phyloP scores from a whole-genome alignment of 2,888 invertebrate genomes.

The Eulithis prunata region DNA sequence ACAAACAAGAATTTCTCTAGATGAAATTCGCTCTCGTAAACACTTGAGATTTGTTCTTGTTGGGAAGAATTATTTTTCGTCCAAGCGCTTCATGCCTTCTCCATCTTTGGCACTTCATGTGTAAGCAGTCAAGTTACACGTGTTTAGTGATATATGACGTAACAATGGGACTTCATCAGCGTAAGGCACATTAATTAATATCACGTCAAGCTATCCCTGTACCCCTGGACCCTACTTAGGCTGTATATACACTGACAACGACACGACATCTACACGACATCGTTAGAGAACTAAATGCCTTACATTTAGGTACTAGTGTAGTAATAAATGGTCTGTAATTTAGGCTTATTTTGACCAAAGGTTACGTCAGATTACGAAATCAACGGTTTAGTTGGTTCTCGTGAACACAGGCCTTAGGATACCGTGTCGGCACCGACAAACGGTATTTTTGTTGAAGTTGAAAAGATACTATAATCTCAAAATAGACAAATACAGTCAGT shows the following conservation, averaged over 20 bases:
- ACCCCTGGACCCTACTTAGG: background rate
- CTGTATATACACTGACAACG: background rate
- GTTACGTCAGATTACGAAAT: too few relatives aligned
- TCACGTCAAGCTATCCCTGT: constrained; percentile 46
- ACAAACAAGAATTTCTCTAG: constrained; percentile 1
- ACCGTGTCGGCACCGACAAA: too few relatives aligned
- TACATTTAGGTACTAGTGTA: too few relatives aligned
- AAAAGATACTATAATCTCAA: too few relatives aligned
- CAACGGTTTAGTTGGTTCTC: too few relatives aligned
- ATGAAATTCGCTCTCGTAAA: constrained; percentile 5
- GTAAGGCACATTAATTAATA: constrained; percentile 69
- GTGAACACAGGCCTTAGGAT: too few relatives aligned
- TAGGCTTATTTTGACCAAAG: too few relatives aligned
- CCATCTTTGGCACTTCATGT: constrained; percentile 10
- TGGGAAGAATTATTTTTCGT: background rate
- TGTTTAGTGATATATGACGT: constrained; percentile 67
- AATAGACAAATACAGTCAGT: too few relatives aligned
- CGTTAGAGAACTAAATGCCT: too few relatives aligned
- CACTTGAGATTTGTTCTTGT: constrained; percentile 7
- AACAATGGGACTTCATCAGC: constrained; percentile 73
- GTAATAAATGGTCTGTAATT: too few relatives aligned
- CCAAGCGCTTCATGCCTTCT: constrained; percentile 14
- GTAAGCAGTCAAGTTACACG: constrained; percentile 55
- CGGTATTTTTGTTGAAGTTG: too few relatives aligned
- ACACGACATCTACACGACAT: too few relatives aligned